phyloP scores from a whole-genome alignment of 2,888 invertebrate genomes.

The Autographa pulchrina region DNA sequence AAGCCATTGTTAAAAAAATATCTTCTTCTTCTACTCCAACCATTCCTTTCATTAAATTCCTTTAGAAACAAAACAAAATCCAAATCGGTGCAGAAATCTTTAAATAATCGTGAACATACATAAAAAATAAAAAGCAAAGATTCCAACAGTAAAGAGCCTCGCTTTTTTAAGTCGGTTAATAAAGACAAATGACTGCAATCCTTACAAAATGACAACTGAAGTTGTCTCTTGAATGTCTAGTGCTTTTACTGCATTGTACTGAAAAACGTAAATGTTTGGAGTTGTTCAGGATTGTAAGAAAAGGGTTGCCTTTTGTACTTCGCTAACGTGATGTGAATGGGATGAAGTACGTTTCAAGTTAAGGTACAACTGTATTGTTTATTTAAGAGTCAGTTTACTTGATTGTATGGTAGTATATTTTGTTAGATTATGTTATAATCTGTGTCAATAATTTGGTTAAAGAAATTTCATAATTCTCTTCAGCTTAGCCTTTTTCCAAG shows the following conservation, averaged over 20 bases:
- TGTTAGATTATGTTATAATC: neutral
- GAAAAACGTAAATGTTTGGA: constrained; percentile 34
- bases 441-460: too few species aligned
- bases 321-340: constrained; percentile 10
- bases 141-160: too few species aligned
- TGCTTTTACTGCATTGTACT: constrained; percentile 24
- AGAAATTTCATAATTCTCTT: too few species aligned
- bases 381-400: neutral
- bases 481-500: too few species aligned
- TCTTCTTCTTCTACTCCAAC: too few species aligned
- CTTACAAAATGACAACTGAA: constrained; percentile 29
- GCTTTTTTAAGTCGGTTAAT: neutral
- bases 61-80: too few species aligned
- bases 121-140: too few species aligned
- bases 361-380: neutral
- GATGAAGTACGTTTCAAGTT: neutral
- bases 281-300: constrained; percentile 25
- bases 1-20: too few species aligned
- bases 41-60: too few species aligned
- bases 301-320: constrained; percentile 16
- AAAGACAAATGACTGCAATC: neutral
- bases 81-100: too few species aligned
- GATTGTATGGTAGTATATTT: neutral
- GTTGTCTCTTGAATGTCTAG: constrained; percentile 9
- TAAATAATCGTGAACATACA: too few species aligned